A percentile compares a stretch with the other conserved stretches of the same genome.
These are phyloP conservation scores for Caenorhabditis sulstoni DNA, from an alignment of 2,888 invertebrate species.

Conservation along the genomic window DNA sequence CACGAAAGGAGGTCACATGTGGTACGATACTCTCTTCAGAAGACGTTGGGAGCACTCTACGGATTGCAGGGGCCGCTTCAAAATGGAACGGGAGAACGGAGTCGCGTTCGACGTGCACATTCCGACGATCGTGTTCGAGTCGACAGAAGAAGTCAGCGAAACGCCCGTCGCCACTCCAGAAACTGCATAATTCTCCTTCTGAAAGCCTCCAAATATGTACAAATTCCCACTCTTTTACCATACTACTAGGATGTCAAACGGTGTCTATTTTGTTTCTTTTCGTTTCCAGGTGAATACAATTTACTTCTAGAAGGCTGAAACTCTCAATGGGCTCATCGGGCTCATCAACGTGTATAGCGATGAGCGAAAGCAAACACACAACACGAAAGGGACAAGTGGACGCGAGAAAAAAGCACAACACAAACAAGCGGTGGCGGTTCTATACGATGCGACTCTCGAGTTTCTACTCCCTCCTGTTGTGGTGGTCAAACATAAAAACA, in stretches of 20 bases:
- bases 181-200: slow-evolving; percentile 4
- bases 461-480: slow-evolving; percentile 2
- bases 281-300: not conserved
- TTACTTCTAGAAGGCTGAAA: not conserved
- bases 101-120: slow-evolving; percentile 97
- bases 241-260: slow-evolving; percentile 5
- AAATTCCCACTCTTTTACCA: slow-evolving; percentile 14
- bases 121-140: slow-evolving; percentile 94
- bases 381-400: slow-evolving; percentile 7
- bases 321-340: not conserved
- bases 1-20: slow-evolving; percentile 91
- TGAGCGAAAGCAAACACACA: slow-evolving; percentile 6
- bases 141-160: slow-evolving; percentile 61
- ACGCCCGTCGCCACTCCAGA: slow-evolving; percentile 41
- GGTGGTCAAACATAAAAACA: slow-evolving; percentile 37
- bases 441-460: slow-evolving; percentile 39
- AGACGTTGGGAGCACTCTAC: not conserved
- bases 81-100: slow-evolving; percentile 97
- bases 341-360: slow-evolving; percentile 2
- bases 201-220: slow-evolving; percentile 10
- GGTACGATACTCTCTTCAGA: slow-evolving; percentile 84
- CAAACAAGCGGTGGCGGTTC: slow-evolving; percentile 35
- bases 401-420: slow-evolving; percentile 26
- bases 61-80: slow-evolving; percentile 91
- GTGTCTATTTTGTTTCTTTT: not conserved